Percentiles rank a stretch among this genome's conserved stretches.
Conservation (phyloP, 2,888 invertebrate species). For the Therioaphis trifolii region DNA sequence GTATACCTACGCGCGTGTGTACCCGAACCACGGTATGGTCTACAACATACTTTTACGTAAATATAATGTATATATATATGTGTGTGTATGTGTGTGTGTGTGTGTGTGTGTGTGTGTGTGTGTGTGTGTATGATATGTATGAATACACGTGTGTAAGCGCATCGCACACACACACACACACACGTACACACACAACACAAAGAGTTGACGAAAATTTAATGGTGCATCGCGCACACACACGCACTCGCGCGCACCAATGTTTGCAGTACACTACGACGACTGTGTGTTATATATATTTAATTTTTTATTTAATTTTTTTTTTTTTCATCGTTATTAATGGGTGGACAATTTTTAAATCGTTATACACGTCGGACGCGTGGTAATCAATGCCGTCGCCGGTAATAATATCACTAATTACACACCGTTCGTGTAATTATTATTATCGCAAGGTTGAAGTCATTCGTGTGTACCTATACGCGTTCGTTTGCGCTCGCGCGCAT, state of each 20-base stretch:
- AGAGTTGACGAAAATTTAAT: conserved; percentile 28
- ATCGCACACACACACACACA: neutral
- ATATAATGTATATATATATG: neutral
- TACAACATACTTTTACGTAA: no score
- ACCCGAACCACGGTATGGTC: neutral
- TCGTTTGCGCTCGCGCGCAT: no score
- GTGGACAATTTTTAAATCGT: conserved; percentile 28
- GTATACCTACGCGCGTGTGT: neutral
- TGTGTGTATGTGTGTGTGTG: neutral
- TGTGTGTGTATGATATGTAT: no score
- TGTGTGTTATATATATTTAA: neutral
- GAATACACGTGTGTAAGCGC: no score
- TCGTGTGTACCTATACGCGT: neutral
- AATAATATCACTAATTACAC: neutral
- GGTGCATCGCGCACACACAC: neutral
- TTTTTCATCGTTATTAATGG: neutral
- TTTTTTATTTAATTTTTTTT: neutral
- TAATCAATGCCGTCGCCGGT: neutral
- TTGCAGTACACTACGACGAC: neutral
- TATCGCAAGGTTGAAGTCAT: neutral
- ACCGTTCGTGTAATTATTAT: neutral
- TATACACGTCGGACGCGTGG: neutral
- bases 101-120: no score
- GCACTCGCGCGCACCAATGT: neutral
- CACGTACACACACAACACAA: neutral